Evolutionary conservation across 2,113 vertebrate genomes (phyloP).

Genomic region (Nymphicus hollandicus): DNA sequence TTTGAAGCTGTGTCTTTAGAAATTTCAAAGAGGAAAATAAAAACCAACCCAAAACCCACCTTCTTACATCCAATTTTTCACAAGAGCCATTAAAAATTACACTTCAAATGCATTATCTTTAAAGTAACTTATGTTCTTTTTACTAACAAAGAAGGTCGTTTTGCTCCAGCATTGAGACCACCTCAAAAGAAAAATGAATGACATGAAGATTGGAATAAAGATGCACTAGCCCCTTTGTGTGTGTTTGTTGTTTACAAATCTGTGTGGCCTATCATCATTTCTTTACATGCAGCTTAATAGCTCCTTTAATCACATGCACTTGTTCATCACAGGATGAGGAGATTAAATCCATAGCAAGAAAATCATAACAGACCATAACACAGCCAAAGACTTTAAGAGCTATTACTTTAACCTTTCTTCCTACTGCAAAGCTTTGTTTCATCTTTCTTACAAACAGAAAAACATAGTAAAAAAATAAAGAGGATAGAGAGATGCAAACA

Average conservation of each 20-base stretch:
- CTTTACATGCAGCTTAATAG: background rate
- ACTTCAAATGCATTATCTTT: background rate
- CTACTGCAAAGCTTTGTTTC: background rate
- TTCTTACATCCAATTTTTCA: background rate
- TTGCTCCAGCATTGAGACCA: background rate
- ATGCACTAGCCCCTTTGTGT: background rate
- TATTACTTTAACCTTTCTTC: background rate
- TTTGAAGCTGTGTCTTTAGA: background rate
- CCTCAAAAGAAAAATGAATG: background rate
- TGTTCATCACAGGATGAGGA: background rate
- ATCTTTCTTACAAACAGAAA: background rate
- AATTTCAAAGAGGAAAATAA: background rate
- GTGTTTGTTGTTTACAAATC: background rate
- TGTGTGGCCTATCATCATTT: background rate
- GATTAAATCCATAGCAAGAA: conserved; percentile 4
- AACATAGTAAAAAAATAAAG: background rate
- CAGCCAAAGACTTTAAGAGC: background rate
- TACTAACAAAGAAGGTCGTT: background rate
- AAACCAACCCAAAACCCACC: background rate
- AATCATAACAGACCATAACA: background rate
- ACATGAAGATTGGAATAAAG: background rate
- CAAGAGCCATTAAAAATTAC: background rate
- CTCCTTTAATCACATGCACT: background rate
- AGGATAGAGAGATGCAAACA: background rate
- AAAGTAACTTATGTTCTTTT: background rate